Evolutionary conservation across 23 tunicate species (phyloP).

Genomic region (Diplosoma virens): DNA sequence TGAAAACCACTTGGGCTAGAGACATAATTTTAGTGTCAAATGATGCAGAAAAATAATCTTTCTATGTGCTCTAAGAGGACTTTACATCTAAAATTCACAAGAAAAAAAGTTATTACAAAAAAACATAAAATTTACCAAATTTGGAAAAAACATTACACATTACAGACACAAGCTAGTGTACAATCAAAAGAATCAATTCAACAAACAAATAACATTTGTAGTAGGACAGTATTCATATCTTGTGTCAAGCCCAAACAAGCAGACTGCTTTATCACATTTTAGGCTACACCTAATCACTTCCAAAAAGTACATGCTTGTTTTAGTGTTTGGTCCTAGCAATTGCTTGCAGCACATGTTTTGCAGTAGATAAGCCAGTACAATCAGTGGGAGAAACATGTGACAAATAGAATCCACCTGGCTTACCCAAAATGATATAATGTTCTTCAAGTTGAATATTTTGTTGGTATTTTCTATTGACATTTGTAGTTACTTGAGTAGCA

Average conservation of each 20-base stretch:
- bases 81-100: too few relatives aligned
- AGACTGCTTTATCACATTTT: neutral
- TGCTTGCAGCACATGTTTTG: conserved; percentile 3
- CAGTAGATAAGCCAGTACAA: conserved; percentile 5
- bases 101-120: neutral
- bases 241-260: too few relatives aligned
- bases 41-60: neutral
- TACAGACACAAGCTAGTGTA: neutral
- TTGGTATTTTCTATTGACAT: conserved; percentile 8
- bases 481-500: neutral
- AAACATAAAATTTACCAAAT: neutral
- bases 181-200: too few relatives aligned
- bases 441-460: conserved; percentile 7
- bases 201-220: too few relatives aligned
- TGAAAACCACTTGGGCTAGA: too few relatives aligned
- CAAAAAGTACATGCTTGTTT: neutral
- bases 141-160: neutral
- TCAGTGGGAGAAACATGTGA: conserved; percentile 6
- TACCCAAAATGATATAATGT: neutral
- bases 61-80: neutral
- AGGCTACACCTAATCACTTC: too few relatives aligned
- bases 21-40: neutral
- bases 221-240: too few relatives aligned
- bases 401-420: conserved; percentile 4
- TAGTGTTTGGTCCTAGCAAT: neutral